Evolutionary conservation across 2,888 invertebrate genomes (phyloP).

Genomic region (Platerodrilus igneus): DNA sequence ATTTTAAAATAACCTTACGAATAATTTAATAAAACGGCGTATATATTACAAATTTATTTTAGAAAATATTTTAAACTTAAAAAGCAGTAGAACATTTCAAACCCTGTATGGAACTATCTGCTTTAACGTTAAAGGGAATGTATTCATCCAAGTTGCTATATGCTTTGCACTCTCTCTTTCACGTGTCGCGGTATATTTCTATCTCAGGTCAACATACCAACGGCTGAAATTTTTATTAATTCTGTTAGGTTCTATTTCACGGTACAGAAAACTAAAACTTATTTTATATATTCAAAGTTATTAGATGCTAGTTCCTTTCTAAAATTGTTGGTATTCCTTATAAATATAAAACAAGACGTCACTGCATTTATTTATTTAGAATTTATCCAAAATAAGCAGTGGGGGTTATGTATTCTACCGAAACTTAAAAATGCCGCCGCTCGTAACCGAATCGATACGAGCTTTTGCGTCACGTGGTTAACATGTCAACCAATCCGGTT

Average conservation of each 20-base stretch:
- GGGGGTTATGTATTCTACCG: conserved; percentile 35
- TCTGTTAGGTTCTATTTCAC: conserved; percentile 44
- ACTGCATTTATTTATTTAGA: conserved; percentile 19
- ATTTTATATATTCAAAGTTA: too few relatives aligned
- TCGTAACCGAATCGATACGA: conserved; percentile 75
- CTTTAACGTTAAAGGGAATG: conserved; percentile 44
- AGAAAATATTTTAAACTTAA: too few relatives aligned
- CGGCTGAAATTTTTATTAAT: conserved; percentile 44
- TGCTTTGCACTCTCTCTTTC: conserved; percentile 25
- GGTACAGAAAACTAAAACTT: conserved; percentile 46
- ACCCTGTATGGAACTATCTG: conserved; percentile 30
- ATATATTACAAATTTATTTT: too few relatives aligned
- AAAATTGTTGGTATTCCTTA: too few relatives aligned
- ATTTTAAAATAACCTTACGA: too few relatives aligned
- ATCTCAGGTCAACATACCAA: conserved; percentile 28
- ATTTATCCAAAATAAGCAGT: conserved; percentile 22
- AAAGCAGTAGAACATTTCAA: too few relatives aligned
- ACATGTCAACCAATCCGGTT: conserved; percentile 21
- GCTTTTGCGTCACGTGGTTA: conserved; percentile 58
- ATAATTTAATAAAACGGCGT: too few relatives aligned
- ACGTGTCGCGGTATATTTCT: conserved; percentile 13
- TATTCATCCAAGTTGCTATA: conserved; percentile 21
- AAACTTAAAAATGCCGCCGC: conserved; percentile 80
- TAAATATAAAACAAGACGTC: too few relatives aligned
- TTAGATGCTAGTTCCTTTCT: too few relatives aligned